Base-by-base conservation (phyloP, 2,113 vertebrate species). In the Solea solea region DNA sequence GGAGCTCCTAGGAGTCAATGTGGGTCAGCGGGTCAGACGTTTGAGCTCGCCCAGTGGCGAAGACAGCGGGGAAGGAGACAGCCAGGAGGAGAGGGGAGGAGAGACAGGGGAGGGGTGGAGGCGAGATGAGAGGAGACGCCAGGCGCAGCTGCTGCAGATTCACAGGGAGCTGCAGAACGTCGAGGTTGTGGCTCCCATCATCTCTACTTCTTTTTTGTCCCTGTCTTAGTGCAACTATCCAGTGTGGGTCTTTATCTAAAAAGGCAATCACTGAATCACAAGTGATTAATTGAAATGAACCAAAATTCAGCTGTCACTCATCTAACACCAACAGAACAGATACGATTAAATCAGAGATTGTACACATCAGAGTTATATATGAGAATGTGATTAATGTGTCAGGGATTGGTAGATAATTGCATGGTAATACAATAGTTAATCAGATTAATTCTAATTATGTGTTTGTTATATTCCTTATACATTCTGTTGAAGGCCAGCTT, bases 121-220 rank as follows among this genome's bases (percentile, higher is more conserved):
- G 45, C 68, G 85, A 41, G 87, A 88, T 41, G 88, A 90, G 61
- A 70, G 64, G 51, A 91, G 93, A 74, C 94, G 93, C 8, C 90
- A 94, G 13, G 92, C 91, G 51, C 94, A 95, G 73, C 92, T 94
- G 76, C 94, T 95, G 14, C 94, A 95, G 71, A 90, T 93, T 7
- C 86, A 90, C 85, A 78, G 83, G 51, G 96, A 98, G 88, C 90
- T 98, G 83, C 96, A 97, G 89, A 95, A 96, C 2, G 96, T 98
- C 45, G 96, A 97, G 91, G 97, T 98, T 86, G 96, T 91, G 27
- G 52, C 13, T 41, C 21, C 0, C 34, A 0, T 27, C 56, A n/a
- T 2, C 41, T 28, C 1, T 39, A 7, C 59, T 39, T 62, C 2
- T 48, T 14, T 51, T 54, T 6, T 44, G 2, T 0, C 28, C 66